Conservation (phyloP, 2,113 vertebrate genomes). For the Notechis scutatus region DNA sequence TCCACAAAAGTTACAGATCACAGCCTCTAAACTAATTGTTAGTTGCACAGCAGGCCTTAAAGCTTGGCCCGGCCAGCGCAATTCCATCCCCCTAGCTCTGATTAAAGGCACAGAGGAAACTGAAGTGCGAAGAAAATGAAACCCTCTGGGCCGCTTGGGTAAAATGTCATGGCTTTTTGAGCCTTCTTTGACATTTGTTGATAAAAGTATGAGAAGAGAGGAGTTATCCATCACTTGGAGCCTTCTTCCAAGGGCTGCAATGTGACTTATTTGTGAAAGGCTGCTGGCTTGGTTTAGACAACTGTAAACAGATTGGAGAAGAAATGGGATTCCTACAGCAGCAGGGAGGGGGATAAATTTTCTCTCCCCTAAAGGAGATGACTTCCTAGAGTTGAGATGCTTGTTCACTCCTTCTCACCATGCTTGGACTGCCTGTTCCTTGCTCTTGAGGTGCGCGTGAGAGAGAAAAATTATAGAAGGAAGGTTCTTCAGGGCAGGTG, state of each 20-base stretch:
- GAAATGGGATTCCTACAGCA: not conserved
- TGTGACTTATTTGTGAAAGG: conserved; percentile 43
- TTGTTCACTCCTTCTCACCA: not conserved
- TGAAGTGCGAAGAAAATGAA: conserved; percentile 80
- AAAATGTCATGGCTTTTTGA: conserved; percentile 78
- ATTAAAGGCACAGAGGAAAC: conserved; percentile 82
- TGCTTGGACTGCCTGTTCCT: not conserved
- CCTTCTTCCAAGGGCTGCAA: conserved; percentile 51
- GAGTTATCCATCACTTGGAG: conserved; percentile 58
- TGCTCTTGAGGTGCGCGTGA: not conserved
- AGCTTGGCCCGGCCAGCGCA: conserved; percentile 77
- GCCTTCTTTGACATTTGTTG: conserved; percentile 59
- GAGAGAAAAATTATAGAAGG: not conserved
- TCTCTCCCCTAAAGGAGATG: not conserved
- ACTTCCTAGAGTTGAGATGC: not conserved
- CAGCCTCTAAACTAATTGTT: conserved; percentile 79
- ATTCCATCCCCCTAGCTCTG: conserved; percentile 81
- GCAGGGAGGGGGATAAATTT: not conserved
- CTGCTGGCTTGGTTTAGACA: conserved; percentile 39
- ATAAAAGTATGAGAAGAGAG: conserved; percentile 52
- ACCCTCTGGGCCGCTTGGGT: conserved; percentile 77
- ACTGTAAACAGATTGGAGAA: conserved; percentile 32
- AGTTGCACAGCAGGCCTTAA: conserved; percentile 74
- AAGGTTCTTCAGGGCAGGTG: not conserved
- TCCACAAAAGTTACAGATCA: conserved; percentile 78